Percentiles rank a stretch among this genome's conserved stretches.
Conservation (phyloP, 1,140 invertebrate species). For the Drosophila insularis region DNA sequence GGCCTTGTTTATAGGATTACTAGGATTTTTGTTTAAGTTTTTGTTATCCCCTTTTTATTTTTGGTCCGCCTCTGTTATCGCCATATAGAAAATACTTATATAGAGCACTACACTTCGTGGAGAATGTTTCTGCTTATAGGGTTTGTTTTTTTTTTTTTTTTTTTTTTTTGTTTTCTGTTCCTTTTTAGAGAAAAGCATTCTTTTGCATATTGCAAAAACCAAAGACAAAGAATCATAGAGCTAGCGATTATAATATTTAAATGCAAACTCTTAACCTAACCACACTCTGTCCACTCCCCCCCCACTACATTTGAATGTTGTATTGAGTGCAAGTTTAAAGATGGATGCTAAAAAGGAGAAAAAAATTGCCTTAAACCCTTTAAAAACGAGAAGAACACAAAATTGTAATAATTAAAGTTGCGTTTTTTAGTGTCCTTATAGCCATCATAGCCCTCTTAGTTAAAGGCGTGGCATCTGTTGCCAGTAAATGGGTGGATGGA, state of each 20-base stretch:
- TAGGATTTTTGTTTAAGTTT: neutral
- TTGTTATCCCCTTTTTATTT: neutral
- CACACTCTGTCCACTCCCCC: conserved; percentile 7
- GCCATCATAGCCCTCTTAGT: conserved; percentile 1
- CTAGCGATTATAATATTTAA: conserved; percentile 71
- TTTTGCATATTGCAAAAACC: conserved; percentile 32
- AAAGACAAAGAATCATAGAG: conserved; percentile 62
- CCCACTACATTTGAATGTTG: neutral
- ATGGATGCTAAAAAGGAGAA: conserved; percentile 41
- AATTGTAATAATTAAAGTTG: conserved; percentile 28
- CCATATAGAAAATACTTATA: neutral
- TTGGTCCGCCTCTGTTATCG: neutral
- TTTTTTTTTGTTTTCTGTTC: neutral
- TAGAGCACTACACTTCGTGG: neutral
- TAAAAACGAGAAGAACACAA: conserved; percentile 23
- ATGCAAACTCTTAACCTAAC: conserved; percentile 36
- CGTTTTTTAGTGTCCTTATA: conserved; percentile 25
- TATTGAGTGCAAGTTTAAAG: conserved; percentile 72
- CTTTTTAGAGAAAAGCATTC: neutral
- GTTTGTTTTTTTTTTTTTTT: neutral
- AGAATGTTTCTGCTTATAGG: too few relatives aligned
- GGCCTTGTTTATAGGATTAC: too few relatives aligned
- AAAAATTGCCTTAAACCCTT: conserved; percentile 42
- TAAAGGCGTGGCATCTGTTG: conserved; percentile 23
- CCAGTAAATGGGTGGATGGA: neutral